Evolutionary conservation across 2,888 invertebrate genomes (phyloP), one percentile per base, ranked within the genome.

Genomic region (Spodoptera exigua): DNA sequence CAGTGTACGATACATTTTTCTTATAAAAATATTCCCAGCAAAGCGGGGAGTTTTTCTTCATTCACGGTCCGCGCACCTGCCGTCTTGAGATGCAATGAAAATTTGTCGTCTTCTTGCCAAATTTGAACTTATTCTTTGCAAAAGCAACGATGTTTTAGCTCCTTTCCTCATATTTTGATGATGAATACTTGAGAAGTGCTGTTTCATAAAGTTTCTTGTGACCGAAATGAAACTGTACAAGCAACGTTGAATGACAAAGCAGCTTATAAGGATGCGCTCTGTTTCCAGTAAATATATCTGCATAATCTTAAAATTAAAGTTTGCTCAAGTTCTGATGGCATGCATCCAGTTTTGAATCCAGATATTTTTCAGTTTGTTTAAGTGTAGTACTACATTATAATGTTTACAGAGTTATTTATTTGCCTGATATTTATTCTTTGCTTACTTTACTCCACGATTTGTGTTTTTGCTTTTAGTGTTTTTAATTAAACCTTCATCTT

Each of bases 81-180:
- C 82, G 79, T 78, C 75, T 74, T 72, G 72, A 78, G 80, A 80
- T 86, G 88, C 89, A 86, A 89, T 88, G 89, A 89, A 87, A 90
- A 91, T 90, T 87, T 89, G 88, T 89, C 88, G 87, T 86, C 85
- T 83, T 81, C 86, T 86, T 84, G 85, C 86, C 88, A 88, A 90
- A 90, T 89, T 88, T 88, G 81, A 85, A 87, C 84, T 85, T 87
- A 87, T 88, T 87, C 85, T 84, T 81, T 78, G 81, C 80, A 79
- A 80, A 84, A 78, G 81, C 76, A 73, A 68, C 65, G 79, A 81
- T 78, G 77, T 83, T 84, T 85, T 80, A 80, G 78, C 79, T 78
- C 44, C 68, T 70, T 70, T 64, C 68, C 70, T 80, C 74, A 78
- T 81, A 83, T 84, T 86, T 83, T 83, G 78, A 80, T 80, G 74